Percentiles rank a stretch among this genome's conserved stretches.
Evolutionary conservation across 2,888 invertebrate genomes (phyloP).

Genomic region (Papilio protenor): DNA sequence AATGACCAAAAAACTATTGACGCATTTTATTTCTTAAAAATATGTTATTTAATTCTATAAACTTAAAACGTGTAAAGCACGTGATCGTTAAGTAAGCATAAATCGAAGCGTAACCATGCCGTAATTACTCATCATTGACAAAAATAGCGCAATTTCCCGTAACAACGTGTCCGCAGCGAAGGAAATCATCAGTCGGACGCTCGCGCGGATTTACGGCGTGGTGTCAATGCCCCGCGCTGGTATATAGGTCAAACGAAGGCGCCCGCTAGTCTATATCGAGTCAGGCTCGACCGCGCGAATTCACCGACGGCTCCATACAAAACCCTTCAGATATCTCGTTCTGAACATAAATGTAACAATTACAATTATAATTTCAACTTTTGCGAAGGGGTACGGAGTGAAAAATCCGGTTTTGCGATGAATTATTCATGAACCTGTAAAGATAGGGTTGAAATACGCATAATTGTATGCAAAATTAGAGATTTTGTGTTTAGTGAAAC

Average conservation of each 20-base stretch:
- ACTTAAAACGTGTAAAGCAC: background rate
- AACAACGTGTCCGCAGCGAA: conserved; percentile 16
- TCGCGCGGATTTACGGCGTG: conserved; percentile 55
- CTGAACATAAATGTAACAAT: conserved; percentile 57
- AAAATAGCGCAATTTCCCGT: conserved; percentile 30
- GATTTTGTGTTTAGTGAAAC: background rate
- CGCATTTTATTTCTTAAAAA: too few relatives aligned
- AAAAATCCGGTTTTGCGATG: conserved; percentile 65
- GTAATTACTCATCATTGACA: conserved; percentile 26
- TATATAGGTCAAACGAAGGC: conserved; percentile 81
- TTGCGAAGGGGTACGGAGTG: conserved; percentile 51
- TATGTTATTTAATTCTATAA: background rate
- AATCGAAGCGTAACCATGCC: conserved; percentile 11
- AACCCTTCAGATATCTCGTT: conserved; percentile 58
- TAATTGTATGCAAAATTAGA: conserved; percentile 55
- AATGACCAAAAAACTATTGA: too few relatives aligned
- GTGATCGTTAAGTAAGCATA: background rate
- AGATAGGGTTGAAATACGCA: conserved; percentile 65
- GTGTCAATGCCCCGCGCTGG: conserved; percentile 76
- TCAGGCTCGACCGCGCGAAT: conserved; percentile 59
- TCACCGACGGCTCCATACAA: conserved; percentile 59
- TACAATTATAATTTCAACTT: conserved; percentile 47
- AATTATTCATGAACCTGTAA: conserved; percentile 61
- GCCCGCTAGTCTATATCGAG: conserved; percentile 78
- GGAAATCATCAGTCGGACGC: conserved; percentile 28